A percentile compares a stretch with the other conserved stretches of the same genome.
Evolutionary conservation across 2,888 invertebrate species (phyloP).

Genomic region (Calephelis perditalis): DNA sequence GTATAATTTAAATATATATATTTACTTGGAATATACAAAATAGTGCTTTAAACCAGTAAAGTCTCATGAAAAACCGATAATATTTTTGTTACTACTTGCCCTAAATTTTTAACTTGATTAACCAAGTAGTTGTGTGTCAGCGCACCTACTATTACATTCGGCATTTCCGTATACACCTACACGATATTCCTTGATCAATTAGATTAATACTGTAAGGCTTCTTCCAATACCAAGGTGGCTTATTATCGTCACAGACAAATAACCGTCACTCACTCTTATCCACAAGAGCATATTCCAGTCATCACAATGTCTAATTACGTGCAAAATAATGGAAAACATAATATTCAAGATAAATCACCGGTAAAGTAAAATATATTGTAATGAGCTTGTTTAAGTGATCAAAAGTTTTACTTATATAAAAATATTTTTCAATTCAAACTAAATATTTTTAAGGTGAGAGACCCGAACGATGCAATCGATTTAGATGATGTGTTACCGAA

Average conservation of each 20-base stretch:
- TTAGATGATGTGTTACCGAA: constrained; percentile 90
- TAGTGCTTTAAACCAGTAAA: no score
- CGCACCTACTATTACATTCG: constrained; percentile 21
- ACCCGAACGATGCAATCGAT: constrained; percentile 78
- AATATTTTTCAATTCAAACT: constrained; percentile 14
- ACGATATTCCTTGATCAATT: constrained; percentile 58
- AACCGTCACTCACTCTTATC: constrained; percentile 32
- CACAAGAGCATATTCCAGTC: constrained; percentile 15
- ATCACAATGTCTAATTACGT: constrained; percentile 22
- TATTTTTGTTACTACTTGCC: no score
- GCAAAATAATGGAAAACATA: constrained; percentile 33
- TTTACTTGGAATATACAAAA: no score
- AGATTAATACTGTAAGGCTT: constrained; percentile 68
- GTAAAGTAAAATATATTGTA: constrained; percentile 34
- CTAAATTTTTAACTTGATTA: no score
- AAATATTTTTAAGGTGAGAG: constrained; percentile 48
- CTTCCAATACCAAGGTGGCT: constrained; percentile 47
- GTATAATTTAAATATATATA: no score
- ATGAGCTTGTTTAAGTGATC: not conserved
- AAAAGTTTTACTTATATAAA: constrained; percentile 18
- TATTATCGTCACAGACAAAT: constrained; percentile 43
- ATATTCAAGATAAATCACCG: constrained; percentile 45
- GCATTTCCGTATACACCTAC: constrained; percentile 29
- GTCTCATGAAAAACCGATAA: no score
- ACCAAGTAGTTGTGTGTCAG: not conserved